Percentiles rank a stretch among this genome's conserved stretches.
phyloP scores from a whole-genome alignment of 1,140 invertebrate genomes.

The Drosophila kikkawai region DNA sequence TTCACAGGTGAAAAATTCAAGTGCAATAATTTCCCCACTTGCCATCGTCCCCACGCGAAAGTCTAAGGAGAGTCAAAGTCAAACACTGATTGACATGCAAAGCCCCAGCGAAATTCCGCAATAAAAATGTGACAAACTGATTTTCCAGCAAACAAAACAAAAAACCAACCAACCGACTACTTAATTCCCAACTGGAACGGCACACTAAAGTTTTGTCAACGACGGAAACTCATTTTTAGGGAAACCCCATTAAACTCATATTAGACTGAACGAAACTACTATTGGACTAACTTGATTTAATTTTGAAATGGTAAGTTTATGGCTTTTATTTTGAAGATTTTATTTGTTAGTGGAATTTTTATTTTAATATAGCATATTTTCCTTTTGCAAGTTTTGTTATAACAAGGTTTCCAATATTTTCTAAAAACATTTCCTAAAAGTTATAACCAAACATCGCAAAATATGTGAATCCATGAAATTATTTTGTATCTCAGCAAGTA shows the following conservation, averaged over 20 bases:
- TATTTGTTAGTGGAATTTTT: too few relatives aligned
- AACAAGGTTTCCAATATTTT: too few relatives aligned
- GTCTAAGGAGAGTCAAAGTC: constrained; percentile 19
- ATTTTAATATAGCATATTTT: too few relatives aligned
- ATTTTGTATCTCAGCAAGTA: not conserved
- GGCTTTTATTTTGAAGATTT: not conserved
- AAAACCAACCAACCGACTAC: not conserved
- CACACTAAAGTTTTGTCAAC: constrained; percentile 28
- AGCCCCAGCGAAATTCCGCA: not conserved
- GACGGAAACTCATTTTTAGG: constrained; percentile 4
- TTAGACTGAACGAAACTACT: constrained; percentile 67
- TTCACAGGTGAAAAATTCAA: constrained; percentile 70
- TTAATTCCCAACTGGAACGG: constrained; percentile 27
- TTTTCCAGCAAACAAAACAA: not conserved
- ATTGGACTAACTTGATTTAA: constrained; percentile 58
- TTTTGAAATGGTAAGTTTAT: constrained; percentile 63
- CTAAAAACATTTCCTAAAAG: too few relatives aligned
- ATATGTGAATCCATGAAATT: not conserved
- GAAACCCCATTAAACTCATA: constrained; percentile 16
- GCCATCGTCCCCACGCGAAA: constrained; percentile 4
- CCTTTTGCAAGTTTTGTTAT: too few relatives aligned
- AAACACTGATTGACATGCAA: not conserved
- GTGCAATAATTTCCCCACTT: constrained; percentile 61
- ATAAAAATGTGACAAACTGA: constrained; percentile 31
- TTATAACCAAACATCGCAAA: not conserved